A percentile compares a stretch with the other conserved stretches of the same genome.
phyloP scores from a whole-genome alignment of 2,113 vertebrate genomes.

The Delphinus delphis region DNA sequence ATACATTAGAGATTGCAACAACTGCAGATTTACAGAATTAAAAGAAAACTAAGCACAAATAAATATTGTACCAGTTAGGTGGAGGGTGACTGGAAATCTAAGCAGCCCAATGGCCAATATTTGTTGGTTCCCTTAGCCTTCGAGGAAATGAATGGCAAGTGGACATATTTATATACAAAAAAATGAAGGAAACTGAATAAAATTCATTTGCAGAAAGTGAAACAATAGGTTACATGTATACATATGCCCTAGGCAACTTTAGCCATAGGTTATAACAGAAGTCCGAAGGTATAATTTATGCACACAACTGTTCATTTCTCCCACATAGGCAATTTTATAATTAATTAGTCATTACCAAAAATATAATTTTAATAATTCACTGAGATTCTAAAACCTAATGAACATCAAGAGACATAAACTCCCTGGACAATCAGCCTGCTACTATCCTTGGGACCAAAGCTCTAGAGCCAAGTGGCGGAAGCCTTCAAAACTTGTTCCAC shows the following conservation, averaged over 20 bases:
- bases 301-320: conserved; percentile 3
- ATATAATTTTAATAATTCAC: conserved; percentile 61
- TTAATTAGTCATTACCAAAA: conserved; percentile 70
- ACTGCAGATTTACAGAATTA: background rate
- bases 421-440: background rate
- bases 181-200: background rate
- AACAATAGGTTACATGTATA: background rate
- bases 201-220: conserved; percentile 53
- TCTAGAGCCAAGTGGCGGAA: background rate
- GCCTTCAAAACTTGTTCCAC: background rate
- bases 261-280: conserved; percentile 1
- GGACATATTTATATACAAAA: background rate
- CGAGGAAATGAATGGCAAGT: background rate
- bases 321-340: background rate
- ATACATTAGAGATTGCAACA: background rate
- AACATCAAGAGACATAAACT: background rate
- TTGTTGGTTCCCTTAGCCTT: background rate
- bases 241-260: background rate
- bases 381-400: conserved; percentile 60
- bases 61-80: conserved; percentile 46
- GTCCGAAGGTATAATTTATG: conserved; percentile 14
- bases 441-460: background rate
- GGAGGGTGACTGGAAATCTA: conserved; percentile 11
- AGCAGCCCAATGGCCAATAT: conserved; percentile 30
- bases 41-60: conserved; percentile 57